Evolutionary conservation across 2,797 vertebrate genomes (phyloP), one percentile per base, ranked within the genome.

Genomic region (Enoplosus armatus): DNA sequence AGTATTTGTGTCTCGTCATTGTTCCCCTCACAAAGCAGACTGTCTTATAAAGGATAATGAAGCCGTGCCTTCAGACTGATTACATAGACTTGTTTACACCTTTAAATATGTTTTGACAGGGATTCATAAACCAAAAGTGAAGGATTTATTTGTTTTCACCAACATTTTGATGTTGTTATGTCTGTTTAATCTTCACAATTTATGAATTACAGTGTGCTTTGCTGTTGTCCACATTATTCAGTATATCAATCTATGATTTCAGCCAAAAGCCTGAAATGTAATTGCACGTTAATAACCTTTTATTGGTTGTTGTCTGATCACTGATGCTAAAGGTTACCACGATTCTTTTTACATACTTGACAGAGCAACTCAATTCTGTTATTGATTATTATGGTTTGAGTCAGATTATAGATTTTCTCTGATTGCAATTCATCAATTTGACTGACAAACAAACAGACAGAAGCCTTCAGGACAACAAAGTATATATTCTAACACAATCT

Each of bases 321-420:
- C 51, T 50, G 33, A 56, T 50, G 6, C 18, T 27, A 65, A 73
- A 66, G 37, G 50, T 60, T 45, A 37, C 26, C 31, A 61, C 41
- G 35, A 15, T 45, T 58, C 5, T 11, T 45, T 47, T 67, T 9
- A 58, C 24, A 65, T 55, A 27, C 45, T 56, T 61, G 54, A 62
- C 24, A 51, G 64, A 64, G n/a, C 18, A 35, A 41, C 45, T 76
- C 27, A 5, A 35, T 43, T 62, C 24, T 39, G 1, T 55, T 55
- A 85, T 63, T 70, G 70, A 80, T 75, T 22, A 33, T 78, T 55
- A 27, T 62, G 24, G 10, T 51, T 75, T 53, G 24, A 75, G 39
- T 43, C 47, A 50, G 15, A 77, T 59, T 77, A 83, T 79, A 48
- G 62, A 82, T 82, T 73, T 58, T 51, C 37, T 55, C 20, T 62